phyloP scores from a whole-genome alignment of 2,797 vertebrate genomes.

The Pseudochirops corinnae region DNA sequence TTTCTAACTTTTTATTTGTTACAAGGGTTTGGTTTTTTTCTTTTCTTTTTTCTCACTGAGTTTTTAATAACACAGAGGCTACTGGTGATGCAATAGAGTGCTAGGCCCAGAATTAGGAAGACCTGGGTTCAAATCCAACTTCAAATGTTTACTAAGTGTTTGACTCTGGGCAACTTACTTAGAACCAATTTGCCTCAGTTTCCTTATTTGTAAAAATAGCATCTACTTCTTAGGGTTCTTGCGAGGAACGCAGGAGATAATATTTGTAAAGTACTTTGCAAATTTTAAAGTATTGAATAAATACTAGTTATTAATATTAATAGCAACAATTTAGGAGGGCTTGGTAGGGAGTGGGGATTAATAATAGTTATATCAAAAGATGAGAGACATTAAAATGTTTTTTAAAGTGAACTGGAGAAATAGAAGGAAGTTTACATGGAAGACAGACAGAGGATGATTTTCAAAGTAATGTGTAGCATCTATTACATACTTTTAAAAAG shows the following conservation, averaged over 20 bases:
- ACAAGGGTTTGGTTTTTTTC: not conserved
- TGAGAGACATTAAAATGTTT: not conserved
- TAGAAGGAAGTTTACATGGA: not conserved
- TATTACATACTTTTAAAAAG: not conserved
- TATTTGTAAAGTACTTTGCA: not conserved
- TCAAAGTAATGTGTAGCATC: not conserved
- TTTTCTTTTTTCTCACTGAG: not conserved
- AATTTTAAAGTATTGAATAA: not conserved
- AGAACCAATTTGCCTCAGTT: not conserved
- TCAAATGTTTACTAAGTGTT: not conserved
- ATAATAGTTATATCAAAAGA: not conserved
- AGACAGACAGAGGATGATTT: not conserved
- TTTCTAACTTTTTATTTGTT: not conserved
- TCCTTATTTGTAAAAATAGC: not conserved
- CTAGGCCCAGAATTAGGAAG: not conserved
- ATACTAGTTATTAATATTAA: not conserved
- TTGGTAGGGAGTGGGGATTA: not conserved
- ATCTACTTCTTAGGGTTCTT: not conserved
- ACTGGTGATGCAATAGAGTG: not conserved
- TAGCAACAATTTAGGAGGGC: not conserved
- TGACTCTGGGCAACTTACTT: not conserved
- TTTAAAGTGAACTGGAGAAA: not conserved
- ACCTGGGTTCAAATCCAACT: not conserved
- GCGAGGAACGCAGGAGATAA: not conserved
- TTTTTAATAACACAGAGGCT: not conserved